These are phyloP conservation scores for Eira barbara DNA, from an alignment of 2,113 vertebrate species.

Conservation along the genomic window DNA sequence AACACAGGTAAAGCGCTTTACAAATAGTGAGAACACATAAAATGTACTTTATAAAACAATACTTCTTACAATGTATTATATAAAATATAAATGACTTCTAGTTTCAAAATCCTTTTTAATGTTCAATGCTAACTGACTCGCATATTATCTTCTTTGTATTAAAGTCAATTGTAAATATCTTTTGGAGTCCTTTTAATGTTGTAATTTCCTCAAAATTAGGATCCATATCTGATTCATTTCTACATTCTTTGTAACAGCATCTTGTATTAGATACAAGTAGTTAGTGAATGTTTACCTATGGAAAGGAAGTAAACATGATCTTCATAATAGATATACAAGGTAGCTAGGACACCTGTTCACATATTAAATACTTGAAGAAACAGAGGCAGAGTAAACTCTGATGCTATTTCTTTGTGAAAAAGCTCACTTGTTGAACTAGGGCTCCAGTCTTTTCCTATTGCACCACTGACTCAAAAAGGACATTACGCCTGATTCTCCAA, in stretches of 20 bases:
- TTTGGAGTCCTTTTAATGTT: conserved; percentile 5
- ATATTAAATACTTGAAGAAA: conserved; percentile 14
- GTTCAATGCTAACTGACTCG: conserved; percentile 43
- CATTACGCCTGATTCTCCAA: background rate
- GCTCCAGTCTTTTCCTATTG: background rate
- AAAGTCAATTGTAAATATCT: background rate
- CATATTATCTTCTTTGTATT: background rate
- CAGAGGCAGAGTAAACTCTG: background rate
- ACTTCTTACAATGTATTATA: background rate
- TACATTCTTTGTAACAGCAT: background rate
- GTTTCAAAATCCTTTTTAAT: conserved; percentile 22
- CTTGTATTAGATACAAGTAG: background rate
- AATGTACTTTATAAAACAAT: conserved; percentile 1
- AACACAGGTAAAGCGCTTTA: background rate
- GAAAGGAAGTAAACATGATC: background rate
- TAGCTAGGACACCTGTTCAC: background rate
- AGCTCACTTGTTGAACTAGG: background rate
- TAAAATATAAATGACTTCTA: background rate
- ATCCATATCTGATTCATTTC: background rate
- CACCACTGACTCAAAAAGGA: background rate
- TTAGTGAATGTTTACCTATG: background rate
- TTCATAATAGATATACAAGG: background rate
- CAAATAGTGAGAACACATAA: conserved; percentile 23
- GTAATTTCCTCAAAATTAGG: background rate
- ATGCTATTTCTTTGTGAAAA: background rate